Base-by-base conservation (phyloP, 2,113 vertebrate species). In the Tragelaphus strepsiceros region DNA sequence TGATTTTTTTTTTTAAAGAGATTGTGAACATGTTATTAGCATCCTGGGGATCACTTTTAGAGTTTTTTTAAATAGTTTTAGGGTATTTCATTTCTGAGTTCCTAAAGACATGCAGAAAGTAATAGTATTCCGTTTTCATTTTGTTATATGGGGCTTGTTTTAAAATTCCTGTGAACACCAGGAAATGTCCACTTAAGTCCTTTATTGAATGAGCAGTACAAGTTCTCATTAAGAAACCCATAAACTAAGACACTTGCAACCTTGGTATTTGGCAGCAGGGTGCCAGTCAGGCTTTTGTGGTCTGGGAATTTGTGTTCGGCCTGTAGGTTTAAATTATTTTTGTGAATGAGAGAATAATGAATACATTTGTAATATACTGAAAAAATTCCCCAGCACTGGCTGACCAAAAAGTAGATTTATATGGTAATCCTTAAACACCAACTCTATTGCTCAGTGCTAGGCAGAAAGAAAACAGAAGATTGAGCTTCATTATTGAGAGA, bases 271-370 rank as follows among this genome's bases (percentile, higher is more conserved):
- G 93, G 53, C 86, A 67, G 22, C 6, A 5, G 49, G 51, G 19
- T 58, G 46, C 59, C 89, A 84, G 85, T 77, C 88, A 94, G 58
- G 9, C 67, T 89, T 98, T 93, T 62, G 81, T 96, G 64, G 91
- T 91, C 90, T 95, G 89, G 83, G 91, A 96, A 96, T 97, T 96
- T 90, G 97, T 97, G 59, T 98, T 98, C 90, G 43, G 51, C 80
- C 96, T 96, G 92, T 98, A 98, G 97, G 96, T 98, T 98, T 98
- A 98, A 97, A 98, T 98, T 98, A 96, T 98, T 96, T 98, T 97
- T 98, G 94, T 53, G 56, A 97, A 97, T 89, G 62, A 96, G 77
- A n/a, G 97, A 98, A 98, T 97, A 97, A 97, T 98, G 97, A 98
- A 97, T 95, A 97, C 96, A 95, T 91, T 95, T 93, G 93, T 98